Evolutionary conservation across 2,888 invertebrate genomes (phyloP).

Genomic region (Stomorhina lunata): DNA sequence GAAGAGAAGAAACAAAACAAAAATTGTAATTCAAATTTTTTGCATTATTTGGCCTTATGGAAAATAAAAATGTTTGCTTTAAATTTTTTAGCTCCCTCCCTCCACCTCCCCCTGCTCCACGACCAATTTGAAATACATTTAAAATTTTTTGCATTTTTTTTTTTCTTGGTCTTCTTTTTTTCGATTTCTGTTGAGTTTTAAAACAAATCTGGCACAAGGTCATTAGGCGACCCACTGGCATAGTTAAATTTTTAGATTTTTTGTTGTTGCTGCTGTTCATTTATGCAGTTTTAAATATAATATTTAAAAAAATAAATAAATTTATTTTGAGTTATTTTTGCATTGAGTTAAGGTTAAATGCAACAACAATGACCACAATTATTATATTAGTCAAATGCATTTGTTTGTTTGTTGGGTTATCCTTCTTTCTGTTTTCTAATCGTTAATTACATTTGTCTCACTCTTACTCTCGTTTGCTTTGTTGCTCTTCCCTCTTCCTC

Average conservation of each 20-base stretch:
- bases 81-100: neutral
- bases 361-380: constrained; percentile 38
- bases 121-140: neutral
- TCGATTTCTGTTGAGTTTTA: constrained; percentile 39
- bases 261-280: constrained; percentile 32
- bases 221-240: constrained; percentile 78
- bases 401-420: constrained; percentile 9
- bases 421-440: constrained; percentile 41
- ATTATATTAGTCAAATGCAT: constrained; percentile 22
- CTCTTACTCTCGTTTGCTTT: neutral
- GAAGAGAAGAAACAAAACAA: neutral
- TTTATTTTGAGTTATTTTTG: constrained; percentile 53
- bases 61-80: neutral
- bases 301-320: constrained; percentile 17
- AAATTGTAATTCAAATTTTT: constrained; percentile 1
- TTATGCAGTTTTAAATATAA: constrained; percentile 21
- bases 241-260: constrained; percentile 62
- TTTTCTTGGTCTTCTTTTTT: constrained; percentile 20
- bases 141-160: constrained; percentile 12
- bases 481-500: neutral
- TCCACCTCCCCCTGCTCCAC: neutral
- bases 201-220: constrained; percentile 77
- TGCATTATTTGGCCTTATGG: constrained; percentile 7
- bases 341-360: constrained; percentile 62
- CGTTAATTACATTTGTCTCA: too few relatives aligned